A percentile compares a stretch with the other conserved stretches of the same genome.
These are phyloP conservation scores for Lucilia sericata DNA, from an alignment of 1,140 invertebrate genomes.

Conservation along the genomic window DNA sequence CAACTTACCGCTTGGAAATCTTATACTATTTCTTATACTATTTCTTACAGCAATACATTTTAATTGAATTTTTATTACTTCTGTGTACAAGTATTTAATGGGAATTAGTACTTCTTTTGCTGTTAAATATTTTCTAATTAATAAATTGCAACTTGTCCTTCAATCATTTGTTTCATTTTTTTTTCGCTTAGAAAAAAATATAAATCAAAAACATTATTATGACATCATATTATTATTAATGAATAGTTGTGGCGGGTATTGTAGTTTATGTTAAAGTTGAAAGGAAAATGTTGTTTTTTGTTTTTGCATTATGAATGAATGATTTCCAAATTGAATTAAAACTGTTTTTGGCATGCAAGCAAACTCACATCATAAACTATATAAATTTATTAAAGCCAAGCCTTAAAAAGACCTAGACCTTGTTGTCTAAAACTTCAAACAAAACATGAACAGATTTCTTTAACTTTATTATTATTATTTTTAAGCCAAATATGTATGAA, in stretches of 20 bases:
- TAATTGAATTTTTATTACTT: not conserved
- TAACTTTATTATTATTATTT: no score
- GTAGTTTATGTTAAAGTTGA: not conserved
- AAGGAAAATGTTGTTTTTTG: not conserved
- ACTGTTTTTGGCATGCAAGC: not conserved
- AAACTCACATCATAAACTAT: not conserved
- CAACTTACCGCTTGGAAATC: no score
- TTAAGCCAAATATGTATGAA: no score
- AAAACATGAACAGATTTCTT: no score
- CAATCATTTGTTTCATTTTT: not conserved
- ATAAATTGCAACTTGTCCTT: not conserved
- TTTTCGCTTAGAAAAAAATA: not conserved
- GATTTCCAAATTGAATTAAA: constrained; percentile 5
- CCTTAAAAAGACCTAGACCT: constrained; percentile 15
- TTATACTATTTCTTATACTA: no score
- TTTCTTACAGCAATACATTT: not conserved
- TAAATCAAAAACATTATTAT: not conserved
- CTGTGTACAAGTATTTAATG: no score
- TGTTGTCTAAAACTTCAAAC: not conserved
- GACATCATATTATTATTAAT: not conserved
- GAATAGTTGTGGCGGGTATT: no score
- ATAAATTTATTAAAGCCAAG: not conserved
- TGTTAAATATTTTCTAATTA: not conserved
- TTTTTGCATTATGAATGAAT: not conserved
- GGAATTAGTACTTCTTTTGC: no score